phyloP scores from a whole-genome alignment of 2,888 invertebrate species.

The Bembecia ichneumoniformis region DNA sequence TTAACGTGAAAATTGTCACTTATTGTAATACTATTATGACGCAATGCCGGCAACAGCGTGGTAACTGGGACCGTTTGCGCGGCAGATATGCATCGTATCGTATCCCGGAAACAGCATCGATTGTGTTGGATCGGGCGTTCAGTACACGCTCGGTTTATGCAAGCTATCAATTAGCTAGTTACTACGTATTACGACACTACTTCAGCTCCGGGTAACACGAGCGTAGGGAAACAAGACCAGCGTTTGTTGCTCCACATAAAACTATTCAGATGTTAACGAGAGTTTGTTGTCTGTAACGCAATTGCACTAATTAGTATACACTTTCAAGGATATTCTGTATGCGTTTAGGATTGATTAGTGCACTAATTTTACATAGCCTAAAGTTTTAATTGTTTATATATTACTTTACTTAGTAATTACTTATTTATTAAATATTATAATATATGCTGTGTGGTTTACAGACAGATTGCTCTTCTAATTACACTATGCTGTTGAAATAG shows the following conservation, averaged over 20 bases:
- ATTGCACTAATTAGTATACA: constrained; percentile 19
- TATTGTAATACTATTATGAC: neutral
- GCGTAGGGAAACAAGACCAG: constrained; percentile 38
- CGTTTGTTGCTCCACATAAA: constrained; percentile 33
- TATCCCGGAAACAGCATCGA: constrained; percentile 50
- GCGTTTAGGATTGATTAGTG: neutral
- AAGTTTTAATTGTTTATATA: too few species aligned
- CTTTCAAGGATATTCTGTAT: neutral
- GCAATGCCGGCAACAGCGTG: neutral
- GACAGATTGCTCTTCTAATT: too few species aligned
- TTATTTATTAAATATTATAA: neutral
- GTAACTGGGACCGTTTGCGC: neutral
- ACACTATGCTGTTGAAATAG: too few species aligned
- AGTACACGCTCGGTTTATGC: constrained; percentile 48
- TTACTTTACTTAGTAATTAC: neutral
- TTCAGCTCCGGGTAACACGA: constrained; percentile 17
- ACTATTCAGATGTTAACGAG: constrained; percentile 25
- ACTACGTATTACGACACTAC: constrained; percentile 53
- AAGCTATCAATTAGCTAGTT: constrained; percentile 61
- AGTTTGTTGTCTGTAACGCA: constrained; percentile 24
- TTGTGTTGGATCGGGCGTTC: constrained; percentile 35
- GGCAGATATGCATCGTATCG: constrained; percentile 29
- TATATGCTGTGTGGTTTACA: neutral
- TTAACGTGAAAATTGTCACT: neutral
- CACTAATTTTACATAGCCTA: neutral